Evolutionary conservation across 1,140 invertebrate genomes (phyloP).

Genomic region (Spodoptera litura): DNA sequence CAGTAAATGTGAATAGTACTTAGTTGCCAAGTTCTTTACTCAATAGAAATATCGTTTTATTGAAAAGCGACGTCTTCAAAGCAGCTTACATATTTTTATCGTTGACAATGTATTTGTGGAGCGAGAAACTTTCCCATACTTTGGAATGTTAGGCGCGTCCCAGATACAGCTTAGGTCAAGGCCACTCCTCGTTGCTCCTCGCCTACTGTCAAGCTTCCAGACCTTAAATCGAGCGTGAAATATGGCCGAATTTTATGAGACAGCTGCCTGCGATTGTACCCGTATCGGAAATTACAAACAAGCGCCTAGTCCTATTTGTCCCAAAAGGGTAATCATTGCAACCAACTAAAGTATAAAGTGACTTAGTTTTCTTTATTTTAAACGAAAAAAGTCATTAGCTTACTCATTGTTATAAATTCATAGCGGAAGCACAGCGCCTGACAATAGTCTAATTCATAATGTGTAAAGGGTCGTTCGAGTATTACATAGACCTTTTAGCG

Average conservation of each 20-base stretch:
- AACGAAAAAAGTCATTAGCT: too few relatives aligned
- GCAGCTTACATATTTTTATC: constrained; percentile 19
- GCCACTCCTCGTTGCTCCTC: constrained; percentile 42
- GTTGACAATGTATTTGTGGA: constrained; percentile 23
- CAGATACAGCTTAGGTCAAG: constrained; percentile 54
- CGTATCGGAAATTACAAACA: constrained; percentile 43
- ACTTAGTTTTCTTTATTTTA: too few relatives aligned
- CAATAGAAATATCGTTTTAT: neutral
- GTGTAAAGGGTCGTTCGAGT: too few relatives aligned
- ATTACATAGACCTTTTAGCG: too few relatives aligned
- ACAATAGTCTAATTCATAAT: too few relatives aligned
- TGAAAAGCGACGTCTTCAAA: neutral
- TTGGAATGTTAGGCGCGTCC: constrained; percentile 35
- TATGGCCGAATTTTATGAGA: constrained; percentile 52
- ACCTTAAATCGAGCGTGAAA: constrained; percentile 55
- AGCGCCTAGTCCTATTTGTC: neutral
- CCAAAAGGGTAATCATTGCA: neutral
- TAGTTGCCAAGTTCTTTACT: too few relatives aligned
- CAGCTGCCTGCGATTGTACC: constrained; percentile 14
- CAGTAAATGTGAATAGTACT: too few relatives aligned
- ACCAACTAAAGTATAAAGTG: too few relatives aligned
- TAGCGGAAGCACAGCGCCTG: too few relatives aligned
- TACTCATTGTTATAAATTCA: too few relatives aligned
- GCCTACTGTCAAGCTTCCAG: constrained; percentile 32
- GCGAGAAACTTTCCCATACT: neutral